Evolutionary conservation across 2,113 vertebrate genomes (phyloP).

Genomic region (Otis tarda): DNA sequence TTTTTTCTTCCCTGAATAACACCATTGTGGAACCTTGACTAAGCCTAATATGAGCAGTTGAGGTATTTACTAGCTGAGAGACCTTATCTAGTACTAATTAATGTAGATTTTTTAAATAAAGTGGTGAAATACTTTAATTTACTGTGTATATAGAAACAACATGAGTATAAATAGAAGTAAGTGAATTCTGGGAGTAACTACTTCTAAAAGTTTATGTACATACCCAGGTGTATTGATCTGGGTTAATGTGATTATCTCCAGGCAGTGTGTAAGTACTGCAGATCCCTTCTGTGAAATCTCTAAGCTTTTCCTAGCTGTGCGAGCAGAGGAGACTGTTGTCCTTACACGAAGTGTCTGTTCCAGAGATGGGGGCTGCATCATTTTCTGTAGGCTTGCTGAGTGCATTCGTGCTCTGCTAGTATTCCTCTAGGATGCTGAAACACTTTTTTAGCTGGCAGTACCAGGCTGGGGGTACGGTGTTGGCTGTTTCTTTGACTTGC

Average conservation of each 20-base stretch:
- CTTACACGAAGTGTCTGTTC: neutral
- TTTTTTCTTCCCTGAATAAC: neutral
- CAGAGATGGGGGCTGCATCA: neutral
- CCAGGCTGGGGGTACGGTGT: neutral
- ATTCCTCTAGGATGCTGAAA: neutral
- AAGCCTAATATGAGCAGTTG: neutral
- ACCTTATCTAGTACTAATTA: neutral
- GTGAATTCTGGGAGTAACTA: neutral
- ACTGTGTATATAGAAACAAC: neutral
- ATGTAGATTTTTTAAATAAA: neutral
- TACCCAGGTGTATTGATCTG: neutral
- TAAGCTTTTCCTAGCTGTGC: rapidly evolving
- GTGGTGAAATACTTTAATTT: neutral
- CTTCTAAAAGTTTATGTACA: neutral
- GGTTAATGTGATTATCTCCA: neutral
- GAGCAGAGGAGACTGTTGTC: neutral
- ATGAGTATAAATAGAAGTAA: neutral
- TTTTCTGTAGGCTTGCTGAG: neutral
- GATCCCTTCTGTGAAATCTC: neutral
- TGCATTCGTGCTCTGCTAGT: neutral
- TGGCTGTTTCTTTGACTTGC: neutral
- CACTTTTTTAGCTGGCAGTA: neutral
- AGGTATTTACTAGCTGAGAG: neutral
- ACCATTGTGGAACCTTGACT: neutral
- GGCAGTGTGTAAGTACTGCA: neutral